Base-by-base conservation (phyloP, 2,797 vertebrate species). In the Pipistrellus pygmaeus region DNA sequence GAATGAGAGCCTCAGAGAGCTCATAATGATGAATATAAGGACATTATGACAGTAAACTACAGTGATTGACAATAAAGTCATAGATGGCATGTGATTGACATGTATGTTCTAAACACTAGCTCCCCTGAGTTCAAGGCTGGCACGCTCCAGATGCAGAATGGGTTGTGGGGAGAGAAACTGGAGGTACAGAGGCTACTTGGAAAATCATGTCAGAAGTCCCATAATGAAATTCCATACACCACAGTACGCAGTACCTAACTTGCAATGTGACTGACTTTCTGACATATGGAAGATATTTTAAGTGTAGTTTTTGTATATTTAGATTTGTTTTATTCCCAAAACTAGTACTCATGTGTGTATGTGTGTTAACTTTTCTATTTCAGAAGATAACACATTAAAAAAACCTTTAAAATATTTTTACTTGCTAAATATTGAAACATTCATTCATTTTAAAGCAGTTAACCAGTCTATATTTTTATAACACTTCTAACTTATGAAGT, bases 261-360 rank as follows among this genome's bases (percentile, higher is more conserved):
- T 73, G 9, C 51, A 69, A 6, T 60, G 13, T 60, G 77, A 38
- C 57, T 60, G 41, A 89, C 82, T 89, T 92, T 38, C 62, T 85
- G 27, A 44, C 13, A 46, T 6, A 77, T 25, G 41, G 48, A 76
- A 82, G 55, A 41, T 57, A 69, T 32, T 69, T 88, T 81, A 81
- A 88, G 32, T 72, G 17, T 35, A 85, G 3, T 78, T 87, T 83
- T 44, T 83, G 12, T 86, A 11, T 51, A 23, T 80, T 90, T 64
- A 78, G 53, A 3, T 38, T 90, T 66, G n/a, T 75, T 91, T 92
- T 84, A 93, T 71, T 88, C 8, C 77, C 21, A 69, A 89, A 76
- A 81, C 83, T 68, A 78, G n/a, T 66, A 44, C 3, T 91, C 14
- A 2, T 71, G 60, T 71, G 10, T 62, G 25, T 64, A 38, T 60